phyloP scores from a whole-genome alignment of 2,797 vertebrate genomes.

The Pantherophis vulpinus region DNA sequence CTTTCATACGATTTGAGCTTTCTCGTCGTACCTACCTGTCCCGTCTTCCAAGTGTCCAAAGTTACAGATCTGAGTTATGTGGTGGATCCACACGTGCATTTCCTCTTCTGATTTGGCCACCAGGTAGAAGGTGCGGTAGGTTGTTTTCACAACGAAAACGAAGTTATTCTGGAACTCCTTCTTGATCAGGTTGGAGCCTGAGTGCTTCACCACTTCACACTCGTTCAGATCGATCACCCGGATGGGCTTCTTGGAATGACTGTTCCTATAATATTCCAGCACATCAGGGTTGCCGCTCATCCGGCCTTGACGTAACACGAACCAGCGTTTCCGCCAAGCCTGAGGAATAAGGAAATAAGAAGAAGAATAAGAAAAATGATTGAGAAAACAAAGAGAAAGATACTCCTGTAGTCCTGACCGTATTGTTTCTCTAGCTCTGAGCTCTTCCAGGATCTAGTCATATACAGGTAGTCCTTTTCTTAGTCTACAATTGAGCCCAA shows the following conservation, averaged over 20 bases:
- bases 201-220: conserved; percentile 85
- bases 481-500: no score
- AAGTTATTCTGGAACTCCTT: conserved; percentile 90
- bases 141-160: conserved; percentile 91
- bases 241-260: conserved; percentile 89
- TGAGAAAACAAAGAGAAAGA: neutral
- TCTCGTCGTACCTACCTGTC: conserved; percentile 72
- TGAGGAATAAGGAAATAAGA: conserved; percentile 53
- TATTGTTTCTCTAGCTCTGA: neutral
- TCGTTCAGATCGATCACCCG: conserved; percentile 92
- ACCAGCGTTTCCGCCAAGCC: conserved; percentile 98
- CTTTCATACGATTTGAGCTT: neutral
- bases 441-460: neutral
- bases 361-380: neutral
- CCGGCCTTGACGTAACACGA: conserved; percentile 90
- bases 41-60: conserved; percentile 81
- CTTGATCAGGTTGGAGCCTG: conserved; percentile 81
- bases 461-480: neutral
- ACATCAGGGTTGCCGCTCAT: conserved; percentile 96
- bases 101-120: conserved; percentile 96
- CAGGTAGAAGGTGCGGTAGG: conserved; percentile 90
- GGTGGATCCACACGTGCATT: conserved; percentile 92
- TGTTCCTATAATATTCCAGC: conserved; percentile 93
- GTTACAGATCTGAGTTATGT: conserved; percentile 92
- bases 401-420: no score